Conservation (phyloP, 1,140 invertebrate genomes). For the Augochlora pura region DNA sequence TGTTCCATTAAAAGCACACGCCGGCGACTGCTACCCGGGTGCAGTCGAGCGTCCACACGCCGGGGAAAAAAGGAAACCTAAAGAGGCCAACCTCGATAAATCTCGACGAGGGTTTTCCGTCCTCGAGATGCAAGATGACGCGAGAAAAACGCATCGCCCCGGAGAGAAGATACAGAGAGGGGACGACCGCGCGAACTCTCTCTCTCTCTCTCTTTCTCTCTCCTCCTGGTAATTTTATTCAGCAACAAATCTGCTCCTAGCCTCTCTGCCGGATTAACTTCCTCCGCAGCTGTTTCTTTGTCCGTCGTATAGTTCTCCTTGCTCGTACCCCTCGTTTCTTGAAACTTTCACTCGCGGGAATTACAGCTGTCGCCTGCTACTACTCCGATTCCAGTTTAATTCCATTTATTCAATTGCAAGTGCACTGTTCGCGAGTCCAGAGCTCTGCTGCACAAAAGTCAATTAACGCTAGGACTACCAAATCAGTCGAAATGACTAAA, state of each 20-base stretch:
- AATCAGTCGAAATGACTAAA: no score
- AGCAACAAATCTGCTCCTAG: neutral
- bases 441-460: no score
- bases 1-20: conserved; percentile 58
- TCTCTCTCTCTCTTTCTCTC: no score
- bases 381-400: no score
- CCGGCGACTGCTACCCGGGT: conserved; percentile 47
- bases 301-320: neutral
- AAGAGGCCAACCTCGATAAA: conserved; percentile 60
- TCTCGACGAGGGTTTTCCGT: conserved; percentile 50
- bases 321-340: no score
- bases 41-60: conserved; percentile 42
- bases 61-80: conserved; percentile 49
- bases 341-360: no score
- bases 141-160: conserved; percentile 45
- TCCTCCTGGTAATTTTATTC: conserved; percentile 1
- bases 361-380: no score
- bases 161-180: no score
- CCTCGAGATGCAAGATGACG: conserved; percentile 39
- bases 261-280: neutral
- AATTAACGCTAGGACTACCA: no score
- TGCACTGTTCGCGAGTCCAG: no score
- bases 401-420: no score
- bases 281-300: neutral
- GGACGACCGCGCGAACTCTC: neutral